These are phyloP conservation scores for Philereme vetulata DNA, from an alignment of 2,888 invertebrate species.

Conservation along the genomic window DNA sequence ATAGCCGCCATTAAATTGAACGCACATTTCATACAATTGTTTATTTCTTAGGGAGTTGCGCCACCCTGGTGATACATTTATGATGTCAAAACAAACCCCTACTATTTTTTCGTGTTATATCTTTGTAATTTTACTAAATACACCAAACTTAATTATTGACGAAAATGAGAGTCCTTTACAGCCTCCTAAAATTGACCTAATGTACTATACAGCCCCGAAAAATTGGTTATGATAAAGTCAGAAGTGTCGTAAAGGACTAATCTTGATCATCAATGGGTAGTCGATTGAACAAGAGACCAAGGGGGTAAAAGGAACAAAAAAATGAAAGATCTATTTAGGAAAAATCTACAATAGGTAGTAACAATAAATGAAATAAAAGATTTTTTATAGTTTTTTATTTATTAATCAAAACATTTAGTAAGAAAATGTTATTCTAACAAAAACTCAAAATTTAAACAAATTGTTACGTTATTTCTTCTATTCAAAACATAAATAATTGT, in stretches of 20 bases:
- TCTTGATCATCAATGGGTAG: conserved; percentile 2
- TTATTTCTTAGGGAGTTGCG: no score
- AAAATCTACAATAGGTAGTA: conserved; percentile 6
- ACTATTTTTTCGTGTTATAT: conserved; percentile 15
- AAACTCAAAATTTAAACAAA: no score
- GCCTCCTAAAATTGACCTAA: conserved; percentile 5
- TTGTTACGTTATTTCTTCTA: no score
- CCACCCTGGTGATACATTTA: no score
- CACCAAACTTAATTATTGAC: conserved; percentile 10
- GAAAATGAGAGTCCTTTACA: conserved; percentile 14
- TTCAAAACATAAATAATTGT: no score
- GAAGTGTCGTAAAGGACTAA: conserved; percentile 7
- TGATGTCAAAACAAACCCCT: no score
- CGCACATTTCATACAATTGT: no score
- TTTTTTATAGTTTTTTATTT: neutral
- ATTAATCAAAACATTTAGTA: conserved; percentile 3
- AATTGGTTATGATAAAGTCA: conserved; percentile 9
- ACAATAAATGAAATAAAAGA: conserved; percentile 6
- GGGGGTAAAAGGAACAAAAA: conserved; percentile 5
- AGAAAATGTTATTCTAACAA: no score
- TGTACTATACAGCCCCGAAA: conserved; percentile 2
- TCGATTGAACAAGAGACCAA: conserved; percentile 4
- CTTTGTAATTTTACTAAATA: conserved; percentile 11
- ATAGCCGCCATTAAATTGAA: no score
- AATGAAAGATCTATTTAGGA: conserved; percentile 6